phyloP scores from a whole-genome alignment of 92 coral and sea anemone genomes.

The Epizoanthus fatuus region DNA sequence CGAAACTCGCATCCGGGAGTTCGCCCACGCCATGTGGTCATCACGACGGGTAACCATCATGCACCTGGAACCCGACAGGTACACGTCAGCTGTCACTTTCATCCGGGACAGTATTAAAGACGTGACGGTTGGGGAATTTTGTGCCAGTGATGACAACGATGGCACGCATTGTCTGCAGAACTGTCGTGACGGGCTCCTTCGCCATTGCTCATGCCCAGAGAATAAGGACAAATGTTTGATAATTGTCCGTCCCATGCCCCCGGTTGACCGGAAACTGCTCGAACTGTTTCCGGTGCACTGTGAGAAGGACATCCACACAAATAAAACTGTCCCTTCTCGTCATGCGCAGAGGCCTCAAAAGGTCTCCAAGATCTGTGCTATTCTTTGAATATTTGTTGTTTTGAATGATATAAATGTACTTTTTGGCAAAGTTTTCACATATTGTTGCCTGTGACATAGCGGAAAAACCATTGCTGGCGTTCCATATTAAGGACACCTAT shows the following conservation, averaged over 20 bases:
- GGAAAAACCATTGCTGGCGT: too few species aligned
- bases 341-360: conserved; percentile 1
- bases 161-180: not conserved
- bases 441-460: too few species aligned
- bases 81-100: conserved; percentile 27
- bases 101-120: conserved; percentile 15
- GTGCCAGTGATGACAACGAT: conserved; percentile 19
- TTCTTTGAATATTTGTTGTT: not conserved
- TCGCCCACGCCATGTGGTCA: conserved; percentile 59
- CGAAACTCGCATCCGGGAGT: conserved; percentile 58
- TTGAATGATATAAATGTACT: not conserved
- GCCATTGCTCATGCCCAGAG: conserved; percentile 14
- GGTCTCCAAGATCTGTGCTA: conserved; percentile 4
- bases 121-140: conserved; percentile 37
- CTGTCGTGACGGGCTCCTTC: not conserved
- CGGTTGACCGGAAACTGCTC: conserved; percentile 14
- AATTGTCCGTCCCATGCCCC: conserved; percentile 54
- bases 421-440: too few species aligned
- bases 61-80: conserved; percentile 51
- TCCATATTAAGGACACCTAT: too few species aligned
- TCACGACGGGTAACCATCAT: conserved; percentile 29
- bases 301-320: not conserved
- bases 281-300: conserved; percentile 29
- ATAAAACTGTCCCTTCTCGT: not conserved
- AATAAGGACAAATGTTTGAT: conserved; percentile 27